Conservation (phyloP, 2,888 invertebrate genomes). For the Thecophora atra region DNA sequence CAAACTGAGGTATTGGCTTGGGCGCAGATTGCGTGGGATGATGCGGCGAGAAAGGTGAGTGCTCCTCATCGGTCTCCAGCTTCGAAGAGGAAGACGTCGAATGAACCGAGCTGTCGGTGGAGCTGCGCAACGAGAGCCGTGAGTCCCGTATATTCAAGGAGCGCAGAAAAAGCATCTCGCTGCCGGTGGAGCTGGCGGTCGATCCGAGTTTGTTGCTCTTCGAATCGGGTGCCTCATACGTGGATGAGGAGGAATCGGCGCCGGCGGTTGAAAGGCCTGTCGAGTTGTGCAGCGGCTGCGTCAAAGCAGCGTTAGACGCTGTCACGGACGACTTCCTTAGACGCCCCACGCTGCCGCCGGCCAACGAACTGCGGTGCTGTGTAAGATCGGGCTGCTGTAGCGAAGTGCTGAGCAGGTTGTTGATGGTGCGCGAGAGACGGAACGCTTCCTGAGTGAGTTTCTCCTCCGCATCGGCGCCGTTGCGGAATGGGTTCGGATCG, state of each 20-base stretch:
- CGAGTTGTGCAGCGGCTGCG: conserved; percentile 51
- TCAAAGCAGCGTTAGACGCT: conserved; percentile 47
- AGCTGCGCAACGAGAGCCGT: conserved; percentile 64
- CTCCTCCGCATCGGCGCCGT: conserved; percentile 70
- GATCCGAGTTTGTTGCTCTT: conserved; percentile 1
- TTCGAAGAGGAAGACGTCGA: conserved; percentile 63
- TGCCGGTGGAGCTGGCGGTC: conserved; percentile 37
- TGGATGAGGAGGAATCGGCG: conserved; percentile 29
- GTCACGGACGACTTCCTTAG: conserved; percentile 48
- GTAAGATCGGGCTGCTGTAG: conserved; percentile 73
- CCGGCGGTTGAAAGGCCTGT: conserved; percentile 44
- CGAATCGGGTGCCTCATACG: neutral
- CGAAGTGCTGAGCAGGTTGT: conserved; percentile 72
- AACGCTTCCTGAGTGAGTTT: conserved; percentile 76
- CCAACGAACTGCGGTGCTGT: conserved; percentile 47
- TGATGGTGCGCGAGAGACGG: conserved; percentile 72
- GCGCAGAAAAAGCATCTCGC: conserved; percentile 62
- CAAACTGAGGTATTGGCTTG: conserved; percentile 44
- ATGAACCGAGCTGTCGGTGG: conserved; percentile 65
- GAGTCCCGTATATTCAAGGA: conserved; percentile 63
- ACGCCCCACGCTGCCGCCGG: conserved; percentile 43
- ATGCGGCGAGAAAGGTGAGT: conserved; percentile 36
- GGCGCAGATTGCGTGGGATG: conserved; percentile 31
- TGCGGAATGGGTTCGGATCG: conserved; percentile 49
- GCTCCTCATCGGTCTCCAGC: conserved; percentile 63